A percentile compares a stretch with the other conserved stretches of the same genome.
Evolutionary conservation across 2,888 invertebrate genomes (phyloP).

Genomic region (Oeneis ivallda): DNA sequence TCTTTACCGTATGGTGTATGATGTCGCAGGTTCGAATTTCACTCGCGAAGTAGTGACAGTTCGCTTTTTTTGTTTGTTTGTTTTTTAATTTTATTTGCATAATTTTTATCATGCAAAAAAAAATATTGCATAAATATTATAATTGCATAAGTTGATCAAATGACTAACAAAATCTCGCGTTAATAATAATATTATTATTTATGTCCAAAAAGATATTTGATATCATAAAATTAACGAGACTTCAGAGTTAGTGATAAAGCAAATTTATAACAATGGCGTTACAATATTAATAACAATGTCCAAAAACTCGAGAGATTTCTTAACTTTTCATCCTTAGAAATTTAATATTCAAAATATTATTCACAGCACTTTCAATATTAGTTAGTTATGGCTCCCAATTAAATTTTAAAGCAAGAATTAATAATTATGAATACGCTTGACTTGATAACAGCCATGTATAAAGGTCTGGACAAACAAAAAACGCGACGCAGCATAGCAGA

Average conservation of each 20-base stretch:
- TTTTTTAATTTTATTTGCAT: no score
- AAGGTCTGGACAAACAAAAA: not conserved
- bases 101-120: no score
- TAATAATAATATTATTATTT: not conserved
- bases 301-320: constrained; percentile 6
- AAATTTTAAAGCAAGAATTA: constrained; percentile 17
- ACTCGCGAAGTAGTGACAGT: no score
- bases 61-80: no score
- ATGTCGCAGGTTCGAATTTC: no score
- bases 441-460: not conserved
- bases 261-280: constrained; percentile 12
- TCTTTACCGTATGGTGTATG: no score
- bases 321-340: constrained; percentile 7
- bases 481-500: no score
- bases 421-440: constrained; percentile 14
- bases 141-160: no score
- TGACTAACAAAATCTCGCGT: no score
- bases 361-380: constrained; percentile 16
- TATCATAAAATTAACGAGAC: constrained; percentile 1
- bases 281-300: constrained; percentile 11
- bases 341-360: constrained; percentile 7
- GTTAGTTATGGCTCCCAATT: constrained; percentile 10
- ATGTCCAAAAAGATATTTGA: not conserved
- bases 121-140: no score
- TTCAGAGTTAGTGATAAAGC: constrained; percentile 11